Evolutionary conservation across 1,140 invertebrate genomes (phyloP).

Genomic region (Mactra quadrangularis): DNA sequence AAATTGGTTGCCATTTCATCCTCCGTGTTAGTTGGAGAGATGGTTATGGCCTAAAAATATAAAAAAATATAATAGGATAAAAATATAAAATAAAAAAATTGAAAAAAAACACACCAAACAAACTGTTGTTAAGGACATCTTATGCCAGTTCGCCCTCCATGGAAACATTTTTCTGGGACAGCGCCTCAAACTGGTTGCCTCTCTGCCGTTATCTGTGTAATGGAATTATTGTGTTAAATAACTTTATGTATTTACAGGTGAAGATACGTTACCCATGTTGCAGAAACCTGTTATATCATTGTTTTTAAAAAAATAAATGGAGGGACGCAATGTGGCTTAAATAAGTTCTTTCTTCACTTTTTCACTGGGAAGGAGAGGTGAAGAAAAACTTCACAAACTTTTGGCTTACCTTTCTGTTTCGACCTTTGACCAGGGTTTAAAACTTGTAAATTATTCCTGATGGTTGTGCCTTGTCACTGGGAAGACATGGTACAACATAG

Average conservation of each 20-base stretch:
- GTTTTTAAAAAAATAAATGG: conserved; percentile 49
- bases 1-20: conserved; percentile 17
- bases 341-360: conserved; percentile 53
- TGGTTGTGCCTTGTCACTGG: conserved; percentile 58
- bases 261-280: conserved; percentile 2
- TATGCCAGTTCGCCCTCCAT: conserved; percentile 74
- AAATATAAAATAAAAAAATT: neutral
- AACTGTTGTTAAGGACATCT: neutral
- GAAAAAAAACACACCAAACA: too few relatives aligned
- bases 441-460: conserved; percentile 16
- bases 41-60: conserved; percentile 13
- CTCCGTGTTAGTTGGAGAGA: conserved; percentile 51
- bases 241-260: conserved; percentile 54
- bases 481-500: conserved; percentile 55
- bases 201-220: conserved; percentile 15
- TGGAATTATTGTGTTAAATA: conserved; percentile 35
- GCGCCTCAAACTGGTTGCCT: conserved; percentile 31
- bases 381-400: conserved; percentile 52
- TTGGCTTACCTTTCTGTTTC: conserved; percentile 30
- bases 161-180: conserved; percentile 56
- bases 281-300: conserved; percentile 7
- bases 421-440: conserved; percentile 45
- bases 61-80: neutral
- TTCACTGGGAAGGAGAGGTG: conserved; percentile 62
- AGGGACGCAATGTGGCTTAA: conserved; percentile 58